These are phyloP conservation scores for Hycleus cichorii DNA, from an alignment of 1,140 invertebrate genomes.

Conservation along the genomic window DNA sequence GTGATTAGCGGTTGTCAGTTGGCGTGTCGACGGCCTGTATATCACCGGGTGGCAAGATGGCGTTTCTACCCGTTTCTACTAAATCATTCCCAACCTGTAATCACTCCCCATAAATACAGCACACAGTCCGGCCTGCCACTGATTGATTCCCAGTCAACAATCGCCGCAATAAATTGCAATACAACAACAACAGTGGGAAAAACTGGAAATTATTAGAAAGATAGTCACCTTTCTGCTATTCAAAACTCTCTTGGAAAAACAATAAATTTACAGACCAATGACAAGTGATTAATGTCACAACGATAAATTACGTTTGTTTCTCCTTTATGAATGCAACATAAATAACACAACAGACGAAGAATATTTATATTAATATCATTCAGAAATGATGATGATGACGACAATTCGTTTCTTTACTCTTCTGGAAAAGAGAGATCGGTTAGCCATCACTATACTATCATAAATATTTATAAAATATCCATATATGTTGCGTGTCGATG, in stretches of 20 bases:
- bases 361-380: constrained; percentile 10
- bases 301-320: constrained; percentile 26
- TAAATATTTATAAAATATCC: too few relatives aligned
- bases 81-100: constrained; percentile 38
- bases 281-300: constrained; percentile 29
- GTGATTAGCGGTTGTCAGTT: constrained; percentile 35
- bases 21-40: constrained; percentile 34
- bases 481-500: too few relatives aligned
- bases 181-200: too few relatives aligned
- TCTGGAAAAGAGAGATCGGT: too few relatives aligned
- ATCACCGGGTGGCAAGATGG: constrained; percentile 34
- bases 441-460: too few relatives aligned
- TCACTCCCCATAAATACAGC: constrained; percentile 36
- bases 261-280: constrained; percentile 19
- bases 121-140: constrained; percentile 19
- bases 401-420: too few relatives aligned
- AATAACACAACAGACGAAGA: constrained; percentile 19
- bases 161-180: too few relatives aligned
- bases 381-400: too few relatives aligned
- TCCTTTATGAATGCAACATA: constrained; percentile 25
- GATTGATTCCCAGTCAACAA: constrained; percentile 16
- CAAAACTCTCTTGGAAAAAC: constrained; percentile 17
- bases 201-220: too few relatives aligned
- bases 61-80: constrained; percentile 24
- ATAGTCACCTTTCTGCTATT: too few relatives aligned